These are phyloP conservation scores for Chanos chanos DNA, from an alignment of 2,797 vertebrate genomes.

Conservation along the genomic window DNA sequence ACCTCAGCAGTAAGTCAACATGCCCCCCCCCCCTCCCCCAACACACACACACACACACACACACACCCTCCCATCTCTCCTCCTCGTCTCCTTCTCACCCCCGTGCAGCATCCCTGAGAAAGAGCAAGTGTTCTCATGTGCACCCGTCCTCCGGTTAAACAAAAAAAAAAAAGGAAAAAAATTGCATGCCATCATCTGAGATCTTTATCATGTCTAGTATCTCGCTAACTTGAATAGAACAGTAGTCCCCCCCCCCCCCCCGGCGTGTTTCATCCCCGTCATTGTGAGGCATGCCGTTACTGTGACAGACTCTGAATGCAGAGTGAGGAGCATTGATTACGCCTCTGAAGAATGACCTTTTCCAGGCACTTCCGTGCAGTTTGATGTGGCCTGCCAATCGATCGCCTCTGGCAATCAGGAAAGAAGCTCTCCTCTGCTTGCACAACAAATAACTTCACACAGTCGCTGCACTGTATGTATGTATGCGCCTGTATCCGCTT, in stretches of 20 bases:
- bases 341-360: conserved; percentile 72
- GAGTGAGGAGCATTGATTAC: conserved; percentile 66
- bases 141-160: too few relatives aligned
- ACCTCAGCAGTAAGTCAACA: too few relatives aligned
- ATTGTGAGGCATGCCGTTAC: conserved; percentile 40
- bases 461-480: too few relatives aligned
- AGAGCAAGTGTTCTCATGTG: too few relatives aligned
- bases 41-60: too few relatives aligned
- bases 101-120: too few relatives aligned
- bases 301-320: conserved; percentile 61
- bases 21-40: too few relatives aligned
- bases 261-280: not conserved
- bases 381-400: conserved; percentile 63
- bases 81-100: too few relatives aligned
- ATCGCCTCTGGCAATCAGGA: conserved; percentile 50
- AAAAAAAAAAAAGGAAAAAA: conserved; percentile 13
- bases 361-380: conserved; percentile 54
- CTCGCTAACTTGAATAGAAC: conserved; percentile 24
- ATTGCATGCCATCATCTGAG: not conserved
- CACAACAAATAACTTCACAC: conserved; percentile 26
- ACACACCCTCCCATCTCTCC: too few relatives aligned
- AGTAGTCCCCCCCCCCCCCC: conserved; percentile 12
- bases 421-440: conserved; percentile 30
- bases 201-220: not conserved
- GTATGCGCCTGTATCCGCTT: too few relatives aligned